Percentiles rank a stretch among this genome's conserved stretches.
Conservation (phyloP, 2,113 vertebrate genomes). For the Melanerpes formicivorus region DNA sequence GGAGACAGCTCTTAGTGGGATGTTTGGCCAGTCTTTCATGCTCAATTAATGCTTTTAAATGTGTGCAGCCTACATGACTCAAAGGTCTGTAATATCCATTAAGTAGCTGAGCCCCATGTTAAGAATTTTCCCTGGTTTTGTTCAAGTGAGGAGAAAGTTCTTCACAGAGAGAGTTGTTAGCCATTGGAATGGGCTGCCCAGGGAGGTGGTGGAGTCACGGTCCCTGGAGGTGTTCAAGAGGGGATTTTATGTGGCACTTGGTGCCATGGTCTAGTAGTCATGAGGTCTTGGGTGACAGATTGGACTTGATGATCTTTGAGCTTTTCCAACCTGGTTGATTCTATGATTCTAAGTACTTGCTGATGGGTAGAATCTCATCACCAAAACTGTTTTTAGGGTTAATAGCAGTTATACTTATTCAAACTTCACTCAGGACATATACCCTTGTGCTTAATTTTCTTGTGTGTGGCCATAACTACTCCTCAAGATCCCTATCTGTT, state of each 20-base stretch:
- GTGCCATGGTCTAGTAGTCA: too few relatives aligned
- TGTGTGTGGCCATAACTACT: neutral
- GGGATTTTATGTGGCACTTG: too few relatives aligned
- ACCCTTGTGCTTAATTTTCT: neutral
- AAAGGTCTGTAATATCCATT: neutral
- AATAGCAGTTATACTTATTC: neutral
- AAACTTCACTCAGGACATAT: neutral
- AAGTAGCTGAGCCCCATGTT: neutral
- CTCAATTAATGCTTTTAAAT: neutral
- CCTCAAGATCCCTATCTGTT: neutral
- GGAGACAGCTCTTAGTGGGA: neutral
- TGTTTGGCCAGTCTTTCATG: neutral
- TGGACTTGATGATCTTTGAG: too few relatives aligned
- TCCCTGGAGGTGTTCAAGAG: too few relatives aligned
- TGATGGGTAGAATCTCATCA: neutral
- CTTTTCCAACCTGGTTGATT: too few relatives aligned
- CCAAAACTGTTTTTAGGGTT: neutral
- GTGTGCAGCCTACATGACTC: neutral
- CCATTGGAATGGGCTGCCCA: too few relatives aligned
- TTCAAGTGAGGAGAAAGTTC: neutral
- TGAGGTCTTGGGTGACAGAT: too few relatives aligned
- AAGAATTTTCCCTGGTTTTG: neutral
- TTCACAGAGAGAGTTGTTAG: too few relatives aligned
- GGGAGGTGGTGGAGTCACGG: too few relatives aligned
- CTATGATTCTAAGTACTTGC: neutral